Percentiles rank a stretch among this genome's conserved stretches.
phyloP scores from a whole-genome alignment of 2,113 vertebrate species.

The Melospiza georgiana region DNA sequence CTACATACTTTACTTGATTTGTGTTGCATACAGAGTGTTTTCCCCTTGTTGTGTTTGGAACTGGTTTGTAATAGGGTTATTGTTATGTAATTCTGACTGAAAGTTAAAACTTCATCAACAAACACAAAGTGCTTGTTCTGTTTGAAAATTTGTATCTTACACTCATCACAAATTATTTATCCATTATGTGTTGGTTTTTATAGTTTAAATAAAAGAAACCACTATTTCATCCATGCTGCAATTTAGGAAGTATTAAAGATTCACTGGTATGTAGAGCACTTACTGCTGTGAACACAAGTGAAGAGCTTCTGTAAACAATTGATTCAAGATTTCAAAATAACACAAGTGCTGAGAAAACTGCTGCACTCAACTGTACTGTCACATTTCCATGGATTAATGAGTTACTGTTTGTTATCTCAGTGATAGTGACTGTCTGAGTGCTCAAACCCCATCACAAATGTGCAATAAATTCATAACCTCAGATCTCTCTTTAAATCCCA shows the following conservation, averaged over 20 bases:
- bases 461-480: constrained; percentile 9
- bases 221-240: not conserved
- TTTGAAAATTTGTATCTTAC: not conserved
- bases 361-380: not conserved
- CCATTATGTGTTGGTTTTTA: not conserved
- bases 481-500: not conserved
- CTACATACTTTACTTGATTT: constrained; percentile 40
- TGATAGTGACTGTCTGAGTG: not conserved
- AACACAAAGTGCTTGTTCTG: not conserved
- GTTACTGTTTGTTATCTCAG: constrained; percentile 7
- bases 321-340: constrained; percentile 37
- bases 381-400: constrained; percentile 12
- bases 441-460: not conserved
- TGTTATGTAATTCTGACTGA: not conserved
- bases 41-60: constrained; percentile 12
- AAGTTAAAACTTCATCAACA: not conserved
- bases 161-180: not conserved
- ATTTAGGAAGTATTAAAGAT: not conserved
- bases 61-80: constrained; percentile 1
- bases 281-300: constrained; percentile 48
- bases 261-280: constrained; percentile 19
- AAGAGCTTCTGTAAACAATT: constrained; percentile 64
- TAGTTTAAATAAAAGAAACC: not conserved
- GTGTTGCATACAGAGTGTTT: not conserved
- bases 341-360: constrained; percentile 18